These are phyloP conservation scores for Microcaecilia unicolor DNA, from an alignment of 2,797 vertebrate genomes.

Conservation along the genomic window DNA sequence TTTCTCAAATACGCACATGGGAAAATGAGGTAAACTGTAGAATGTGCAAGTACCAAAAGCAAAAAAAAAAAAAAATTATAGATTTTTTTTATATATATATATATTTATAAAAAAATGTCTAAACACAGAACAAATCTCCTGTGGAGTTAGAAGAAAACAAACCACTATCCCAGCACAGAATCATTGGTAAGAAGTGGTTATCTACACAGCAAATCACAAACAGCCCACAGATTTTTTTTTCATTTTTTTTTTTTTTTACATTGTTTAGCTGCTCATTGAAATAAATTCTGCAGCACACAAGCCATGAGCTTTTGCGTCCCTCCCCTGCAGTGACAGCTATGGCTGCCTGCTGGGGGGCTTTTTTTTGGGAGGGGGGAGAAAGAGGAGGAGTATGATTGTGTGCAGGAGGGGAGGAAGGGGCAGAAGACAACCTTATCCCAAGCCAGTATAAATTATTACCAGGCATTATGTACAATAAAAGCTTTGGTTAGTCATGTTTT, in stretches of 20 bases:
- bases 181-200: constrained; percentile 95
- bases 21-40: constrained; percentile 99
- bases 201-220: constrained; percentile 94
- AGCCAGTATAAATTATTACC: no score
- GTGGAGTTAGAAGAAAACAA: constrained; percentile 90
- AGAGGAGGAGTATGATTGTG: no score
- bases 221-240: constrained; percentile 70
- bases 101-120: constrained; percentile 52
- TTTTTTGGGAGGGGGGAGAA: no score
- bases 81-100: constrained; percentile 36
- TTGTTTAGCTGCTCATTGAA: constrained; percentile 81
- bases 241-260: constrained; percentile 29
- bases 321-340: no score
- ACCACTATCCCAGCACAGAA: constrained; percentile 94
- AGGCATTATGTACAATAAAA: no score
- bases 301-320: no score
- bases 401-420: no score
- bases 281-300: constrained; percentile 84
- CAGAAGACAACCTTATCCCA: no score
- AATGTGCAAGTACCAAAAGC: constrained; percentile 99
- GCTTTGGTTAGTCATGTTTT: no score
- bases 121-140: constrained; percentile 91
- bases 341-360: no score
- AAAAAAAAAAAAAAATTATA: constrained; percentile 63
- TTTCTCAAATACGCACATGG: constrained; percentile 99